Percentiles rank a stretch among this genome's conserved stretches.
These are phyloP conservation scores for Proales similis DNA, from an alignment of 1,140 invertebrate species.

Conservation along the genomic window DNA sequence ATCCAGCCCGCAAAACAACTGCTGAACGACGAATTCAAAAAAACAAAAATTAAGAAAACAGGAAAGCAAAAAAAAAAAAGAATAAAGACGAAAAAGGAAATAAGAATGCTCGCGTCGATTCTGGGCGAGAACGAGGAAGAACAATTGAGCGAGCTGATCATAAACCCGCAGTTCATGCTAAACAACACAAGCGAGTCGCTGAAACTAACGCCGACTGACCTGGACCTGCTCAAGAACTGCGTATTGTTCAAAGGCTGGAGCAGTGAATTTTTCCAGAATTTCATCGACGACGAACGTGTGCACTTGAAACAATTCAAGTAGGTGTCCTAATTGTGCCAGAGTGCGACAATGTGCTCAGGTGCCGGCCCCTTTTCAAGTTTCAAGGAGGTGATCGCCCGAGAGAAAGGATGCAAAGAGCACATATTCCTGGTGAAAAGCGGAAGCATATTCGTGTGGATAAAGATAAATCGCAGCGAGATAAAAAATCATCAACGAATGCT, in stretches of 20 bases:
- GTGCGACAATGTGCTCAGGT: not conserved
- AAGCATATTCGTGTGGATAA: constrained; percentile 6
- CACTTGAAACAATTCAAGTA: constrained; percentile 32
- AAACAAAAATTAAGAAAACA: no score
- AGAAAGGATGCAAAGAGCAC: constrained; percentile 1
- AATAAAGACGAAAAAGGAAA: no score
- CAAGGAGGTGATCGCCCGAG: constrained; percentile 27
- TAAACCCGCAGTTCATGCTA: not conserved
- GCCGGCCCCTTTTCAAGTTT: constrained; percentile 1
- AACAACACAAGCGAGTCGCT: not conserved
- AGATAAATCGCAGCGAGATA: constrained; percentile 31
- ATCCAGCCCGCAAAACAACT: no score
- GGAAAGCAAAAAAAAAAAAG: no score
- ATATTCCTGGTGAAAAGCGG: constrained; percentile 20
- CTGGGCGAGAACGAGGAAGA: not conserved
- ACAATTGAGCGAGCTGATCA: not conserved
- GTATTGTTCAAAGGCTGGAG: constrained; percentile 33
- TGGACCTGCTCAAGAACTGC: constrained; percentile 12
- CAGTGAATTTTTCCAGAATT: not conserved
- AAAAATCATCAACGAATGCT: constrained; percentile 34
- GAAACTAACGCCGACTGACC: not conserved
- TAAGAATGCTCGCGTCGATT: not conserved
- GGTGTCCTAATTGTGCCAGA: not conserved
- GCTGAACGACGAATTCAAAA: no score
- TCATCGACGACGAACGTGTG: constrained; percentile 10